Percentiles rank a stretch among this genome's conserved stretches.
Conservation (phyloP, 2,113 vertebrate species). For the Microcebus lehilahytsara region DNA sequence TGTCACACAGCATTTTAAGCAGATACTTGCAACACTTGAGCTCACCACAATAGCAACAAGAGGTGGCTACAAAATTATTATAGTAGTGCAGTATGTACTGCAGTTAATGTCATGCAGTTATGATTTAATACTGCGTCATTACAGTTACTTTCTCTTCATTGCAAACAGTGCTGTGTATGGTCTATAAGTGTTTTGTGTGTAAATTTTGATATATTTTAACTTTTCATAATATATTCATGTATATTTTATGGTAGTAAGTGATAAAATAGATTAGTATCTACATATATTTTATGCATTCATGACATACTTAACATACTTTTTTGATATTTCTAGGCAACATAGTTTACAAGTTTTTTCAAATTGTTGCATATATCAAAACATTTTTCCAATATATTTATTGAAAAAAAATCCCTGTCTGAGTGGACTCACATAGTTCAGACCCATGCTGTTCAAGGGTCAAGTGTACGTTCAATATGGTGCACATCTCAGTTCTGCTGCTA, state of each 20-base stretch:
- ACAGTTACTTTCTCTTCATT: not conserved
- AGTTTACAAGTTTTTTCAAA: not conserved
- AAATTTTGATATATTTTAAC: not conserved
- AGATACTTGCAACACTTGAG: not conserved
- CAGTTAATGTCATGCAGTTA: not conserved
- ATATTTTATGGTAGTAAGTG: not conserved
- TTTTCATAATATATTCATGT: not conserved
- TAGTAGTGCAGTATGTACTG: not conserved
- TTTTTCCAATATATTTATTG: not conserved
- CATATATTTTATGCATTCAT: not conserved
- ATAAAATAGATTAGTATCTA: not conserved
- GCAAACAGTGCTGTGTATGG: not conserved
- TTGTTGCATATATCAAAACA: not conserved
- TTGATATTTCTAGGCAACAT: not conserved
- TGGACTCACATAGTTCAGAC: not conserved
- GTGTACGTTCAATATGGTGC: accelerated
- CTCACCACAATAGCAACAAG: not conserved
- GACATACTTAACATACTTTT: not conserved
- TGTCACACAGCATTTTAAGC: not conserved
- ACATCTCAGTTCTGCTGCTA: not conserved
- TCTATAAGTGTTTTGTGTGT: not conserved
- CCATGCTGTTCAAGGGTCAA: not conserved
- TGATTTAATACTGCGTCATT: not conserved
- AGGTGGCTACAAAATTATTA: not conserved
- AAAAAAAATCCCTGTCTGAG: not conserved